Percentiles rank a stretch among this genome's conserved stretches.
Evolutionary conservation across 2,113 vertebrate species (phyloP).

Genomic region (Ptyas mucosa): DNA sequence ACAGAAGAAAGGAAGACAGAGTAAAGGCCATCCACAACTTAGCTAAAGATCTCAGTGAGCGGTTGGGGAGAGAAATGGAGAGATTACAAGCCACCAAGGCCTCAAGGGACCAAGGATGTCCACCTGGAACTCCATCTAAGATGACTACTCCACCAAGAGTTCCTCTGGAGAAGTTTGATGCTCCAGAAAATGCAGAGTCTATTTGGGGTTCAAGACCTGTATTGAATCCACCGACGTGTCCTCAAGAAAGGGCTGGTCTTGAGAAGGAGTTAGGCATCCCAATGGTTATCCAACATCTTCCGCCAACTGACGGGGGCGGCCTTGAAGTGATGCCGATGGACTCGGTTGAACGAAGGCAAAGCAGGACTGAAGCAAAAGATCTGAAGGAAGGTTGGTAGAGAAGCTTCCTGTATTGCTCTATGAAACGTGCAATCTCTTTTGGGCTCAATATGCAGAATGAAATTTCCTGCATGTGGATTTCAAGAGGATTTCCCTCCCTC

Average conservation of each 20-base stretch:
- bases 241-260: not conserved
- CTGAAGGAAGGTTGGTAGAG: slow-evolving; percentile 34
- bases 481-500: not conserved
- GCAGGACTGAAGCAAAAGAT: rapidly evolving
- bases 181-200: not conserved
- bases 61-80: slow-evolving; percentile 57
- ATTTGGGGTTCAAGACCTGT: not conserved
- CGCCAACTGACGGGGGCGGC: not conserved
- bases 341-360: rapidly evolving
- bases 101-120: no score
- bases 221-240: rapidly evolving
- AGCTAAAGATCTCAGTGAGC: slow-evolving; percentile 58
- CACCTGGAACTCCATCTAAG: not conserved
- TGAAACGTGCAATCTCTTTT: not conserved
- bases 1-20: slow-evolving; percentile 46
- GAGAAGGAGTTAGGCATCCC: not conserved
- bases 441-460: not conserved
- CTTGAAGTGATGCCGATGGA: not conserved
- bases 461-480: not conserved
- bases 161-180: not conserved
- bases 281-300: rapidly evolving
- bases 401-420: not conserved
- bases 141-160: not conserved
- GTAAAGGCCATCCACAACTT: slow-evolving; percentile 62
- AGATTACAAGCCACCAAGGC: slow-evolving; percentile 42